Evolutionary conservation across 2,888 invertebrate genomes (phyloP).

Genomic region (Pachycephus smyrnensis): DNA sequence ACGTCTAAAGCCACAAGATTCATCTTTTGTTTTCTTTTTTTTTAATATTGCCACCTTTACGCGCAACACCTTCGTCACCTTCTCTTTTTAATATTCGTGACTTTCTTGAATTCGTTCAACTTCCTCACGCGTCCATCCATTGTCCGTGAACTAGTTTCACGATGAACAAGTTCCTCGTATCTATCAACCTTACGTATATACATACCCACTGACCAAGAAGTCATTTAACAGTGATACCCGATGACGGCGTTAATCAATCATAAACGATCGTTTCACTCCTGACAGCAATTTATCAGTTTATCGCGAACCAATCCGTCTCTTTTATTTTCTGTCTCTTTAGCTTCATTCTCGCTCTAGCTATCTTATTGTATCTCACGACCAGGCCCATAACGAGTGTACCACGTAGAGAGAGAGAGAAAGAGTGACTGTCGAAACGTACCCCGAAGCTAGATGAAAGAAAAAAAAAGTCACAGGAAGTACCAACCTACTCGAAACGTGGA

Average conservation of each 20-base stretch:
- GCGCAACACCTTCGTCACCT: slow-evolving; percentile 45
- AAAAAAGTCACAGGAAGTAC: neutral
- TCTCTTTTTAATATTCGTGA: slow-evolving; percentile 18
- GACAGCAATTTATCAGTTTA: slow-evolving; percentile 21
- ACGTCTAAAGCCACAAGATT: too few relatives aligned
- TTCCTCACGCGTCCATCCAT: too few relatives aligned
- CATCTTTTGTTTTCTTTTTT: too few relatives aligned
- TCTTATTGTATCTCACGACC: too few relatives aligned
- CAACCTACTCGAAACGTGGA: neutral
- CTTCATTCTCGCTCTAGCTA: too few relatives aligned
- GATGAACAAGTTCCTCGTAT: too few relatives aligned
- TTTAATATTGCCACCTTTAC: too few relatives aligned
- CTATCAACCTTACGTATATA: slow-evolving; percentile 44
- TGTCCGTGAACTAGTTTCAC: too few relatives aligned
- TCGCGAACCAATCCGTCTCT: slow-evolving; percentile 10
- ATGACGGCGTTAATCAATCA: slow-evolving; percentile 35
- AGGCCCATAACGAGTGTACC: slow-evolving; percentile 18
- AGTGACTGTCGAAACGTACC: slow-evolving; percentile 8
- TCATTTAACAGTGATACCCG: neutral
- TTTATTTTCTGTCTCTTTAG: neutral
- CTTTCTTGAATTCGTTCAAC: slow-evolving; percentile 13
- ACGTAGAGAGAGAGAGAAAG: neutral
- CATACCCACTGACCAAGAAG: slow-evolving; percentile 30
- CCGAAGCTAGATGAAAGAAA: neutral
- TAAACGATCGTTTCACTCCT: slow-evolving; percentile 7